Base-by-base conservation (phyloP, 2,888 invertebrate genomes). In the Epirrhoe alternata region DNA sequence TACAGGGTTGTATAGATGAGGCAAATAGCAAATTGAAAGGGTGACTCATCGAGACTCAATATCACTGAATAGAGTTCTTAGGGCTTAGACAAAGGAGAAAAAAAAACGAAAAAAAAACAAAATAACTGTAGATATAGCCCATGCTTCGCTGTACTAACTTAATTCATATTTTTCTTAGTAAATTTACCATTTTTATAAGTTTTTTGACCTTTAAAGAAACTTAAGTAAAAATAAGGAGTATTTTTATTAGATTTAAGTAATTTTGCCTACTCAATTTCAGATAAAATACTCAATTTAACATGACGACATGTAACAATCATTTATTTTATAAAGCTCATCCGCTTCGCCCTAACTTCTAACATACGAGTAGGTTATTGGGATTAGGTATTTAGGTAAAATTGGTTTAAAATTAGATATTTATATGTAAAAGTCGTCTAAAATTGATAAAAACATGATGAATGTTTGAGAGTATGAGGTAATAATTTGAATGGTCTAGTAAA, bases 311-410 rank as follows among this genome's bases (percentile, higher is more conserved):
- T 86, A 88, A 88, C 86, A 86, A 80, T 84, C 83, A 86, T 85
- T 67, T 75, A 77, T 68, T 70, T 70, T 73, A 68, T 74, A 69
- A 82, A 85, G 90, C 87, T 92, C 92, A 92, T 92, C 85, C 86
- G 92, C 92, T 93, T 92, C 89, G 92, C 92, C 92, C 87, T 92
- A 92, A 92, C 92, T 89, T 84, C 85, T 91, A 92, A 91, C 90
- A 86, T 59, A 47, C 7, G 0, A 16, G 47, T 52, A 70, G 57
- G 70, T 55, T 61, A 54, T 12, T 55, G 58, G 47, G 60, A 30
- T 6, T 55, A 60, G 30, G 16, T 30, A 55, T 38, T 33, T 35
- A 53, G 35, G 6, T 52, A 51, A 14, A 42, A 12, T 10, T 10
- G 2, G 45, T 5, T 45, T 14, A 14, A 14, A 45, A 14, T 14